Evolutionary conservation across 2,888 invertebrate genomes (phyloP), one percentile per base, ranked within the genome.

Genomic region (Morpho helenor): DNA sequence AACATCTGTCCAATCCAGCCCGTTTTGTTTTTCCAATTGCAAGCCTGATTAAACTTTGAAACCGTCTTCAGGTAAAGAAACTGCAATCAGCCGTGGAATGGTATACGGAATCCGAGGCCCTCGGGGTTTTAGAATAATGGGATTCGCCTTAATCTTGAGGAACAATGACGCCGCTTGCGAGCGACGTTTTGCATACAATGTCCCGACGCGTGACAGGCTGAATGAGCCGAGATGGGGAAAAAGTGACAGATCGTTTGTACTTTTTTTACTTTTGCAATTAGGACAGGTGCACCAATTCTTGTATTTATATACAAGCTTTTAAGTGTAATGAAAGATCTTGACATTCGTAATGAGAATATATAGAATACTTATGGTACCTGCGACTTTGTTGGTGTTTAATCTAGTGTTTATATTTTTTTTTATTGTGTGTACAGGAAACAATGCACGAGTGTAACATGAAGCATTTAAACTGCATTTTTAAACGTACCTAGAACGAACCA

Each of bases 1-100:
- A 52, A 57, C 56, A 63, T 63, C 63, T 65, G 65, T 60, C 58
- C 70, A 67, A 70, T 68, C 69, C 66, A 62, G 65, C 57, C 61
- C 55, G 77, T 81, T 81, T 87, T 88, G 87, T 88, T 87, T 86
- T 78, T 80, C 72, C 79, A 79, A 87, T 88, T 85, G 84, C 80
- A 76, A 68, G 84, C 79, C 77, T 87, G 88, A 89, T 89, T 88
- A 88, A 77, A 75, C 68, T 65, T 49, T 66, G 63, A 65, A 57
- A 65, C 59, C 61, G 64, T 66, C 66, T 66, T 62, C 71, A 72
- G 73, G 74, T 72, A 70, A 65, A 70, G 67, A 68, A 72, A 68
- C 68, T 69, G 82, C 81, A 86, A 84, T 87, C 84, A 83, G 70
- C 79, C 84, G 79, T 74, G 75, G 78, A 82, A 82, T 81, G 75